phyloP scores from a whole-genome alignment of 1,140 invertebrate genomes.

The Odontomachus brunneus region DNA sequence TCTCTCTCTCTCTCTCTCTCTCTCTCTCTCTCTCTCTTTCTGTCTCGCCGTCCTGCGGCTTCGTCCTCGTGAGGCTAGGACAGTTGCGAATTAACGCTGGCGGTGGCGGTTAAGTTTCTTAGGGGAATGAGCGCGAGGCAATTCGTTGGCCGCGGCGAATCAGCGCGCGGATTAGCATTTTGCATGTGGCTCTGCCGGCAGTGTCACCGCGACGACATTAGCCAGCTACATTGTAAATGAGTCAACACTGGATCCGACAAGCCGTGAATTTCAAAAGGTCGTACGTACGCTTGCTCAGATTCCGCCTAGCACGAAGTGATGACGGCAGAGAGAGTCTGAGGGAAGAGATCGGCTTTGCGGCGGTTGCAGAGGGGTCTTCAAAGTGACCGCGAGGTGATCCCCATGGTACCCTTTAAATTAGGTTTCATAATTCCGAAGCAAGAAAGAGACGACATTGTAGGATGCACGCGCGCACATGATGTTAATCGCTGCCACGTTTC shows the following conservation, averaged over 20 bases:
- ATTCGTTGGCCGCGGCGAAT: constrained; percentile 17
- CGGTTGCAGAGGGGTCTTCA: not conserved
- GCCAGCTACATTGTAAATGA: constrained; percentile 46
- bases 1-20: too few relatives aligned
- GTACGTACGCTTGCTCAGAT: constrained; percentile 15
- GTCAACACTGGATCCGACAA: constrained; percentile 45
- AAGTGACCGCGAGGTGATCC: constrained; percentile 50
- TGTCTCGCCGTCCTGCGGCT: not conserved
- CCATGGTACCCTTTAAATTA: constrained; percentile 37
- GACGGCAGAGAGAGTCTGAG: not conserved
- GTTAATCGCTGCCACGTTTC: constrained; percentile 14
- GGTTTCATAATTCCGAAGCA: constrained; percentile 29
- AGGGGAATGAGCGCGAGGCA: constrained; percentile 2
- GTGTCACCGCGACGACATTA: constrained; percentile 51
- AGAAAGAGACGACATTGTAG: constrained; percentile 16
- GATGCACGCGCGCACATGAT: not conserved
- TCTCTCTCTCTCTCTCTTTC: too few relatives aligned
- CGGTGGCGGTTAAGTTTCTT: constrained; percentile 15
- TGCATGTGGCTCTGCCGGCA: constrained; percentile 7
- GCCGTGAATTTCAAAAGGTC: constrained; percentile 50
- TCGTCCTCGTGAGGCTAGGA: not conserved
- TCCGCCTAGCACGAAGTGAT: constrained; percentile 4
- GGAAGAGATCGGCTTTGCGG: constrained; percentile 23
- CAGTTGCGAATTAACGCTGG: constrained; percentile 46
- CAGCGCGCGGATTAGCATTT: constrained; percentile 42